Evolutionary conservation across 2,113 vertebrate genomes (phyloP), one percentile per base, ranked within the genome.

Genomic region (Muntiacus muntjak): DNA sequence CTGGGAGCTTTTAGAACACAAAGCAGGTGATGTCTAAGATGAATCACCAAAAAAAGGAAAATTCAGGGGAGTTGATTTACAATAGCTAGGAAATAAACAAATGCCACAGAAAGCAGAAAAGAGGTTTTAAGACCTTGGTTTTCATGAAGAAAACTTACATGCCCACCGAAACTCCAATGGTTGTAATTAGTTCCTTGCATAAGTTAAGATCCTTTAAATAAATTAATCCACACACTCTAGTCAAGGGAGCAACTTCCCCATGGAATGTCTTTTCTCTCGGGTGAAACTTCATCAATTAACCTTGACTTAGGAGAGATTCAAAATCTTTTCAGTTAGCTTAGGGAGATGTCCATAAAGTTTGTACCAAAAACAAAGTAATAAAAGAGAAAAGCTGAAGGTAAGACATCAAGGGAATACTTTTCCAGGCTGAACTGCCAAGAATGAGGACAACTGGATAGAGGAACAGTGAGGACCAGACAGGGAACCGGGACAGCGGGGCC

Each of bases 201-300:
- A 82, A 71, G 81, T 25, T 50, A 54, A 52, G n/a, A 62, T 13
- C 10, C 36, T 74, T 74, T 40, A 40, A 40, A 74, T 74, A 74
- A 74, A 25, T 25, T 74, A 74, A 40, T 12, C 11, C 21, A 74
- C 79, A 83, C 36, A 57, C 26, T 47, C 55, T 30, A 81, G 40
- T 67, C 81, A 90, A 94, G 67, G 81, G 81, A 90, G 62, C 55
- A 67, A 93, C n/a, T 50, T 96, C 86, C 79, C 91, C 40, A 36
- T 25, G 64, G 95, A 78, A 67, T 94, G 79, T 57, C n/a, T 47
- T 91, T 54, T 57, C 67, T 86, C 67, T 67, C 1, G 13, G 47
- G 86, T 28, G 5, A 62, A 89, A 62, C 23, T 52, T 21, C 60
- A 7, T 43, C 40, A 64, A 67, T 23, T 83, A 90, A 79, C 23